Evolutionary conservation across 2,113 vertebrate genomes (phyloP).

Genomic region (Dasyprocta punctata): DNA sequence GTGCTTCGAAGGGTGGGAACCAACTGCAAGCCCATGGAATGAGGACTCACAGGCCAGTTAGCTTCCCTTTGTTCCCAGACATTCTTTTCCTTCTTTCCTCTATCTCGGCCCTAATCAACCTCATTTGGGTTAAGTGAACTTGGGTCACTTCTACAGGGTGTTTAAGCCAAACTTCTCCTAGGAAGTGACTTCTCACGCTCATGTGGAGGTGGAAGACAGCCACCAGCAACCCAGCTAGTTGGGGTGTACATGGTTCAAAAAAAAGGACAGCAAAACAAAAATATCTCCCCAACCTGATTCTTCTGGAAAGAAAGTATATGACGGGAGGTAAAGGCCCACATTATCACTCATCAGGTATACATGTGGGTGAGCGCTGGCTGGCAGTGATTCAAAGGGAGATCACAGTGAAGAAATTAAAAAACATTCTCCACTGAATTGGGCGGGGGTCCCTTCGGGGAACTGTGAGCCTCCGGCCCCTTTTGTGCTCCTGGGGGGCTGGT

Average conservation of each 20-base stretch:
- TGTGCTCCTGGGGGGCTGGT: not conserved
- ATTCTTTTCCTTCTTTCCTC: not conserved
- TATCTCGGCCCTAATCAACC: not conserved
- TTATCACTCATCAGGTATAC: not conserved
- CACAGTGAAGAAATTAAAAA: not conserved
- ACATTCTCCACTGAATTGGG: not conserved
- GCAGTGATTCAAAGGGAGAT: not conserved
- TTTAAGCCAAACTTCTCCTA: not conserved
- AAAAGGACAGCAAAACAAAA: not conserved
- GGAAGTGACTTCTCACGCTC: not conserved
- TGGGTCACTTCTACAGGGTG: not conserved
- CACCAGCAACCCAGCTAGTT: not conserved
- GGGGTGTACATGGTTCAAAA: not conserved
- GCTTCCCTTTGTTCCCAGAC: not conserved
- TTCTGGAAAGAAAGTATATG: slow-evolving; percentile 20
- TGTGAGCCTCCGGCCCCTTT: fast-evolving
- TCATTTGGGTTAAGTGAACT: not conserved
- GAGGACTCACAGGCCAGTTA: not conserved
- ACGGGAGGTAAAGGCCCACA: not conserved
- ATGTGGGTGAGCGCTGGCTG: not conserved
- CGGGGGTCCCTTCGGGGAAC: not conserved
- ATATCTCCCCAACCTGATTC: slow-evolving; percentile 13
- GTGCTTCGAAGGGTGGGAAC: not conserved
- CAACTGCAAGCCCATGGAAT: not conserved
- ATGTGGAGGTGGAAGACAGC: not conserved